Evolutionary conservation across 2,113 vertebrate genomes (phyloP), one percentile per base, ranked within the genome.

Genomic region (Pelecanoides urinatrix): DNA sequence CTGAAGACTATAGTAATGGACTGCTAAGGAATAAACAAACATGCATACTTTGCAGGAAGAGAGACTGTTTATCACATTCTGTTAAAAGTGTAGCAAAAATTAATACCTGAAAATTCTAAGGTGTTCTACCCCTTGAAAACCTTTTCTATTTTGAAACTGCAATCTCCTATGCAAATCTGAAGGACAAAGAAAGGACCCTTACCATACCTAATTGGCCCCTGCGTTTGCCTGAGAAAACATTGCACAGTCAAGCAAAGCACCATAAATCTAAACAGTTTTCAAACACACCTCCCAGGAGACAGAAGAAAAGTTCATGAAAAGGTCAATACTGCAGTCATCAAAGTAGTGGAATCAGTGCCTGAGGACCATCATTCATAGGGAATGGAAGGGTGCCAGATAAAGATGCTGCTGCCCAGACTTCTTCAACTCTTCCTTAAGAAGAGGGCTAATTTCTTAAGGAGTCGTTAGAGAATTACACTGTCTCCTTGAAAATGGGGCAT

Each of bases 391-490:
- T 76, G 94, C 83, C 77, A 95, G 88, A 34, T 68, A 49, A 94
- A 85, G 93, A 79, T 61, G 50, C 29, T 76, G n/a, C 58, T 87
- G 66, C 45, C 53, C 77, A 91, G 73, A 38, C 16, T 72, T 65
- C 76, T 96, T 53, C 88, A 85, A 68, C 29, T 29, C 22, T 56
- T 80, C 49, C 70, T 40, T 72, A 84, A 87, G 70, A 82, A 68
- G n/a, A 79, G 11, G 38, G 15, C 38, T 96, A 91, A 94, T 94
- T 94, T 94, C 83, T 81, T 94, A 79, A 92, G 82, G 17, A 91
- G 40, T 65, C 0, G 10, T 87, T 91, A 89, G 56, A 82, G 77
- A 87, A 95, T 89, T 87, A 89, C 38, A 36, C 62, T 91, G 77
- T 85, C 86, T 92, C 70, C 77, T 91, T 81, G 45, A 92, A 91